Evolutionary conservation across 2,888 invertebrate genomes (phyloP).

Genomic region (Hydropsyche betteni): DNA sequence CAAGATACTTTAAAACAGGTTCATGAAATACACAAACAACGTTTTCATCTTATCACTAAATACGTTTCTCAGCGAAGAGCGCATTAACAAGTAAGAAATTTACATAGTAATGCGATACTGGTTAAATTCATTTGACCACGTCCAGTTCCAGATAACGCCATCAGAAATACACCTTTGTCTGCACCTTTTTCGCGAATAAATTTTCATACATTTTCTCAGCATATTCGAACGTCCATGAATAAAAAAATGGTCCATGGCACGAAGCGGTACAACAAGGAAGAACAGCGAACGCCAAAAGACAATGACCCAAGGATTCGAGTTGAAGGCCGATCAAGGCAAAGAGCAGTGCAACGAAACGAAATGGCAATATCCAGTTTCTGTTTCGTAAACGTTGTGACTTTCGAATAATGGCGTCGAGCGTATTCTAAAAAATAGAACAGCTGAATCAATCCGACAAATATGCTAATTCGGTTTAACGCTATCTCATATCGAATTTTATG

Average conservation of each 20-base stretch:
- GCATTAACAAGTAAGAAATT: no score
- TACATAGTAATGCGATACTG: conserved; percentile 9
- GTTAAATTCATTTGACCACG: background rate
- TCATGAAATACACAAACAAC: no score
- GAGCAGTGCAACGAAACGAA: background rate
- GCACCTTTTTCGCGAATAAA: background rate
- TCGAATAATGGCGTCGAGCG: background rate
- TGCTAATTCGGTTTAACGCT: no score
- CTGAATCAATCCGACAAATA: no score
- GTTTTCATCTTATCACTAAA: no score
- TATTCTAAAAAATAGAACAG: background rate
- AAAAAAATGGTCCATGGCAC: no score
- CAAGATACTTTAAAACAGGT: no score
- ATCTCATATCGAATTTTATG: no score
- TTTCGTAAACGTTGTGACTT: background rate
- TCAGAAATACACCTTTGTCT: background rate
- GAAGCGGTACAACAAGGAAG: conserved; percentile 13
- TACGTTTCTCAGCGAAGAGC: no score
- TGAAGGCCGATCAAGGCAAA: conserved; percentile 38
- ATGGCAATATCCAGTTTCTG: background rate
- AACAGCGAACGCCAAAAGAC: conserved; percentile 5
- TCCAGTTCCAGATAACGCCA: no score
- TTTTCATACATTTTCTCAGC: background rate
- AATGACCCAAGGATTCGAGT: conserved; percentile 35
- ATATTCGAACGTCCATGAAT: background rate